phyloP scores from a whole-genome alignment of 1,140 invertebrate genomes.

The Diprion similis region DNA sequence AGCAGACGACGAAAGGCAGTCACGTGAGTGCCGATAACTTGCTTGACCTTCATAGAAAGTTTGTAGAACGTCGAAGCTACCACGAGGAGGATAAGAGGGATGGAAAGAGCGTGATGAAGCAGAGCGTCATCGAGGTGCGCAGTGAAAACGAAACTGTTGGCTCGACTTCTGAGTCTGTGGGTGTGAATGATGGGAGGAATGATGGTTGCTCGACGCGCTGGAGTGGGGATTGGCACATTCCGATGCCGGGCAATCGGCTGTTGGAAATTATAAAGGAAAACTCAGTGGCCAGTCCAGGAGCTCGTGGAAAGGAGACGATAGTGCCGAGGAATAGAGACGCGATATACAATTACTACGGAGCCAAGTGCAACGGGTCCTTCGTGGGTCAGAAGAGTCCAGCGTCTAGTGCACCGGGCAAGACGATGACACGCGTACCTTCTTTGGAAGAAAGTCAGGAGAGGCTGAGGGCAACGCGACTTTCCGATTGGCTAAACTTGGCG shows the following conservation, averaged over 20 bases:
- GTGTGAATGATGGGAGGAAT: conserved; percentile 24
- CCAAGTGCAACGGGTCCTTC: background rate
- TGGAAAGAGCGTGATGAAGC: conserved; percentile 38
- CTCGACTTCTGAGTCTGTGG: conserved; percentile 10
- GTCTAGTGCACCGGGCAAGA: background rate
- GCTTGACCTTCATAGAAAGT: conserved; percentile 73
- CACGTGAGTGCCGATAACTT: conserved; percentile 64
- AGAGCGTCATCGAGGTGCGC: conserved; percentile 41
- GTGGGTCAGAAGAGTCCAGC: background rate
- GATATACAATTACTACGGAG: conserved; percentile 4
- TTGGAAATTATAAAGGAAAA: conserved; percentile 65
- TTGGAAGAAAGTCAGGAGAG: conserved; percentile 41
- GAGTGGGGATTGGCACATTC: conserved; percentile 9
- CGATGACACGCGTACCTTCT: conserved; percentile 8
- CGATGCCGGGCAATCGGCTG: conserved; percentile 51
- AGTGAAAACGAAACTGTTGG: conserved; percentile 13
- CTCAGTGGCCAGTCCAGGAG: conserved; percentile 20
- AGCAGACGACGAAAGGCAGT: conserved; percentile 64
- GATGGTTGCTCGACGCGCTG: conserved; percentile 7
- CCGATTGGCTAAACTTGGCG: conserved; percentile 64
- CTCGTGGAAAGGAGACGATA: background rate
- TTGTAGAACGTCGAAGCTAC: conserved; percentile 68
- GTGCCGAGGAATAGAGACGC: background rate
- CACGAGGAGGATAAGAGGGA: conserved; percentile 54
- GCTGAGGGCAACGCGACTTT: conserved; percentile 56